Conservation (phyloP, 2,113 vertebrate genomes). For the Myodes glareolus region DNA sequence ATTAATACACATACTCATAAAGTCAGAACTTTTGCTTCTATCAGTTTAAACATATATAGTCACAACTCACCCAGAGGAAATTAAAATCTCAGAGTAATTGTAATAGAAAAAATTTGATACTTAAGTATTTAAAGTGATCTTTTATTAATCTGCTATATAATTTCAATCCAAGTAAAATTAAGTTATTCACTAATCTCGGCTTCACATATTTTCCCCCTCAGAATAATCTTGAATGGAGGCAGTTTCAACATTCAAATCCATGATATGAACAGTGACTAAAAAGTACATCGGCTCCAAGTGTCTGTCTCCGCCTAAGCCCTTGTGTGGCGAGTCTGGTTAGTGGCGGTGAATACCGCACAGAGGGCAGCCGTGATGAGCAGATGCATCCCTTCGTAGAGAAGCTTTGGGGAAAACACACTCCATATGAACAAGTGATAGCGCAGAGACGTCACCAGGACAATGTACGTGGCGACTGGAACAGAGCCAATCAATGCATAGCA, state of each 20-base stretch:
- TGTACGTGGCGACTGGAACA: slow-evolving; percentile 89
- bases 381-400: slow-evolving; percentile 95
- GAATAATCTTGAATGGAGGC: slow-evolving; percentile 20
- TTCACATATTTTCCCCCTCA: not conserved
- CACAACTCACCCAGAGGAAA: not conserved
- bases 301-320: slow-evolving; percentile 37
- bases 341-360: slow-evolving; percentile 91
- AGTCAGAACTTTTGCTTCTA: not conserved
- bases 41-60: not conserved
- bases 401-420: slow-evolving; percentile 98
- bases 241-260: slow-evolving; percentile 10
- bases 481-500: slow-evolving; percentile 93
- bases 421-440: slow-evolving; percentile 99
- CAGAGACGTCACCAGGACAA: slow-evolving; percentile 92
- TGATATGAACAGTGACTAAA: not conserved
- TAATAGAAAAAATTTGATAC: not conserved
- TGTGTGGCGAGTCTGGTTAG: slow-evolving; percentile 88
- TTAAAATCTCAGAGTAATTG: not conserved
- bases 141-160: slow-evolving; percentile 3
- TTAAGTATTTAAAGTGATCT: not conserved
- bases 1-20: no score
- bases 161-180: slow-evolving; percentile 16
- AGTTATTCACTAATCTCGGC: not conserved
- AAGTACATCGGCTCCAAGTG: rapidly evolving
- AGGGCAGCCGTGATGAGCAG: slow-evolving; percentile 90